Conservation (phyloP, 2,113 vertebrate genomes). For the Cavia porcellus region DNA sequence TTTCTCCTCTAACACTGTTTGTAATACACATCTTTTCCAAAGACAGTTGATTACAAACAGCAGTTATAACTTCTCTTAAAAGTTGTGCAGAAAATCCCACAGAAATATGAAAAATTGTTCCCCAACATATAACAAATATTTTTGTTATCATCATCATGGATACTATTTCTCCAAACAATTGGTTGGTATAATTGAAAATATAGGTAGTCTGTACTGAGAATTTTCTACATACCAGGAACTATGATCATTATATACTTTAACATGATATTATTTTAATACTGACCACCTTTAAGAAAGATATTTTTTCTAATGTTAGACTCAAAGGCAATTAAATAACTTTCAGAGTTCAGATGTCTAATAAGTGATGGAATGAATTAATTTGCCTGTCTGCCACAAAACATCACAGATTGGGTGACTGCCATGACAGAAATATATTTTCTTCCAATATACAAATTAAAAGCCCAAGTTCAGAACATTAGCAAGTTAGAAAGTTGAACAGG, state of each 20-base stretch:
- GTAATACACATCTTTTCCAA: background rate
- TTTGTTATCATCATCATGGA: background rate
- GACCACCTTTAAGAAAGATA: background rate
- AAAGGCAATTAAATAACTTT: background rate
- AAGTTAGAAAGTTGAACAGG: too few species aligned
- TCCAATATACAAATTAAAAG: background rate
- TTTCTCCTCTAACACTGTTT: background rate
- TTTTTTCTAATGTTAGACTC: background rate
- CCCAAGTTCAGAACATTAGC: background rate
- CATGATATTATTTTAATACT: background rate
- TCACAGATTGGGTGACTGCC: background rate
- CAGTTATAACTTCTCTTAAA: background rate
- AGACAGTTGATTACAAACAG: background rate
- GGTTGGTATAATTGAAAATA: background rate
- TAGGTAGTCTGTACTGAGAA: background rate
- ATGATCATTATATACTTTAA: background rate
- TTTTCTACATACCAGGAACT: background rate
- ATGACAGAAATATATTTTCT: too few species aligned
- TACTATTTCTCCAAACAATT: background rate
- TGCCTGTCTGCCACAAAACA: background rate
- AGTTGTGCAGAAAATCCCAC: background rate
- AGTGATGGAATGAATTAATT: background rate
- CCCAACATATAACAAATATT: background rate
- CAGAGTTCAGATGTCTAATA: background rate
- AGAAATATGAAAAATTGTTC: background rate